These are phyloP conservation scores for Oenanthe oenanthe DNA, from an alignment of 2,113 vertebrate genomes.

Conservation along the genomic window DNA sequence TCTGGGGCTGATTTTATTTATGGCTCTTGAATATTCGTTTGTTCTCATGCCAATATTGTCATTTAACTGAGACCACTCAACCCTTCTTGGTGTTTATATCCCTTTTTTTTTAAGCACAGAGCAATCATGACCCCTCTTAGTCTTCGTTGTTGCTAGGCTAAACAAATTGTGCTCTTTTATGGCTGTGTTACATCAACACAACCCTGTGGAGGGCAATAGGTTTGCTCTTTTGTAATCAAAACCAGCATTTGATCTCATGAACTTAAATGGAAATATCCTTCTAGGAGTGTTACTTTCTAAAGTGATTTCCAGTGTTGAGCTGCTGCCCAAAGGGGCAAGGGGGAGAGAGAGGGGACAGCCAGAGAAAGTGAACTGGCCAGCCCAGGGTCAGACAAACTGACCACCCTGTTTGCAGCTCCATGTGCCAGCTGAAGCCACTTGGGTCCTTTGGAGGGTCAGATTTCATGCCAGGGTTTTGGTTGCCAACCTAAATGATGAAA, in stretches of 20 bases:
- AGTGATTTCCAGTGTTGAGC: background rate
- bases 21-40: background rate
- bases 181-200: constrained; percentile 51
- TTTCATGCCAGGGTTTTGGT: background rate
- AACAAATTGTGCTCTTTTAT: constrained; percentile 54
- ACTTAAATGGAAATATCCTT: constrained; percentile 36
- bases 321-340: background rate
- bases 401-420: accelerated
- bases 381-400: background rate
- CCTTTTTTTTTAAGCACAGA: background rate
- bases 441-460: background rate
- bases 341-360: background rate
- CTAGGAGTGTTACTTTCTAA: background rate
- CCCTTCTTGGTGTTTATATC: background rate
- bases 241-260: constrained; percentile 55
- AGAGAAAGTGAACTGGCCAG: background rate
- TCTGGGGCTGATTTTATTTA: background rate
- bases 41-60: constrained; percentile 15
- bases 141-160: constrained; percentile 53
- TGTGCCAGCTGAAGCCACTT: background rate
- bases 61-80: constrained; percentile 23
- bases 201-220: constrained; percentile 25
- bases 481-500: background rate
- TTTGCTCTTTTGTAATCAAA: constrained; percentile 63
- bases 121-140: constrained; percentile 26